Evolutionary conservation across 2,797 vertebrate species (phyloP).

Genomic region (Steatocranus sp.): DNA sequence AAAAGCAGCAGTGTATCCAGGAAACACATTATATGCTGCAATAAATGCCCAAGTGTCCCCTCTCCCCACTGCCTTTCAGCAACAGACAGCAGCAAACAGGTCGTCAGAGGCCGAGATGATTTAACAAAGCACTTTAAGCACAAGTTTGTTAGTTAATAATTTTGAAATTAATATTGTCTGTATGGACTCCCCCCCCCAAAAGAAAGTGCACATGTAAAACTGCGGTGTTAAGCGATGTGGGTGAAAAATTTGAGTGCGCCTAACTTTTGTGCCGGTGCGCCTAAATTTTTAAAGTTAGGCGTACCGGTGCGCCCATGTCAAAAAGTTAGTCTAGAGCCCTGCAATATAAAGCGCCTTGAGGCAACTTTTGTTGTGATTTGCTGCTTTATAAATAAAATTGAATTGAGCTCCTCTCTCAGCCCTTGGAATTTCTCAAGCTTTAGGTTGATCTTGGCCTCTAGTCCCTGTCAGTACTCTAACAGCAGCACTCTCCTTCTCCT

Average conservation of each 20-base stretch:
- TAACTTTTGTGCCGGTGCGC: no score
- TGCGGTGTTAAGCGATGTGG: neutral
- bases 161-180: neutral
- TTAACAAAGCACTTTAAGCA: neutral
- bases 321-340: neutral
- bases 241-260: neutral
- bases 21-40: neutral
- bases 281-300: neutral
- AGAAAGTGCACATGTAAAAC: neutral
- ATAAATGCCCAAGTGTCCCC: neutral
- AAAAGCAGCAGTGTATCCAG: neutral
- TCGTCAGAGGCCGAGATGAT: neutral
- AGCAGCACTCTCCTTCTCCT: neutral
- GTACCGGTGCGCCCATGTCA: neutral
- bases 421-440: neutral
- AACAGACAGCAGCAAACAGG: neutral
- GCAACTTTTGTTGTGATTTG: neutral
- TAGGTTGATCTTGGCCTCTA: neutral
- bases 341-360: neutral
- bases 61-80: neutral
- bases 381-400: fast-evolving
- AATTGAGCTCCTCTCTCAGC: neutral
- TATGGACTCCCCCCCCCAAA: fast-evolving
- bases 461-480: neutral
- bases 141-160: neutral